Evolutionary conservation across 2,113 vertebrate genomes (phyloP), one percentile per base, ranked within the genome.

Genomic region (Eudorcas thomsonii): DNA sequence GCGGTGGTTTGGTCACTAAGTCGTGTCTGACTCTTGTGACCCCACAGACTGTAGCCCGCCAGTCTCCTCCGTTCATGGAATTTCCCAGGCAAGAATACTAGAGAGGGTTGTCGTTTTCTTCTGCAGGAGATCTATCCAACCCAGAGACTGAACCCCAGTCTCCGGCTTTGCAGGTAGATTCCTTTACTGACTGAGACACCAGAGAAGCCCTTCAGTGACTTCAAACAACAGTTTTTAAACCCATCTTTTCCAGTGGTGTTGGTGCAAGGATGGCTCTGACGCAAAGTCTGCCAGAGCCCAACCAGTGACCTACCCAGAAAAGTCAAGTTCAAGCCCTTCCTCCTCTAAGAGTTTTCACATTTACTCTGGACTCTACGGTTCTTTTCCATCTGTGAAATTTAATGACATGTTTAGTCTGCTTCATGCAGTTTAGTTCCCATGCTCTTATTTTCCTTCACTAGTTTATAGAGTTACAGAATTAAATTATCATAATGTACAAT

Each of bases 381-480:
- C 33, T 92, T 81, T 74, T 28, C 25, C 23, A 62, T 39, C 19
- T n/a, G 13, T 81, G 33, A 93, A 77, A 6, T 82, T 48, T 33
- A 91, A 62, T 71, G 23, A 4, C 23, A 81, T 33, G 62, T 93
- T 80, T 45, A 28, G 33, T 57, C 30, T 85, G 52, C 9, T 91
- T 74, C 26, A 39, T 85, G 21, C 3, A 59, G 39, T 90, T 98
- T 84, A 39, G 50, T 48, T 91, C 36, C 13, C 48, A 39, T 87
- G 83, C 12, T 30, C 45, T 77, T 81, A 71, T 80, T 92, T 96
- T 52, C n/a, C 36, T 93, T 30, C 39, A 64, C 21, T 85, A 54
- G 30, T 88, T 96, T 88, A 86, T 23, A 62, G 14, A 90, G 13
- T 95, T 78, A 88, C 3, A 74, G 26, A 97, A 92, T 74, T n/a